phyloP scores from a whole-genome alignment of 2,888 invertebrate genomes.

The Baccha elongata region DNA sequence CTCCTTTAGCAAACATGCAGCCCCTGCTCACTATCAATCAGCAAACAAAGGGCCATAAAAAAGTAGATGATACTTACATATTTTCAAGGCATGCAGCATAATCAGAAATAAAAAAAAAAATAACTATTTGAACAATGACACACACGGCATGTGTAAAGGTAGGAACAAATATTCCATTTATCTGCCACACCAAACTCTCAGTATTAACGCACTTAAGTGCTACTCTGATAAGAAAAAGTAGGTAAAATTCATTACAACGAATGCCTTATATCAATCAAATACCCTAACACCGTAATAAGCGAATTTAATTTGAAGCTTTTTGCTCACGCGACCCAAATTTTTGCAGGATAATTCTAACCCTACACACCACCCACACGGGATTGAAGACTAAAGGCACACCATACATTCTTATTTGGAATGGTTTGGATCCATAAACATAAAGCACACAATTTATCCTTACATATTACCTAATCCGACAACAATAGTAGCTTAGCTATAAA shows the following conservation, averaged over 20 bases:
- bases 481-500: constrained; percentile 71
- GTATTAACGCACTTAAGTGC: constrained; percentile 36
- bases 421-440: constrained; percentile 56
- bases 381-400: not conserved
- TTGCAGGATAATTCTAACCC: constrained; percentile 47
- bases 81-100: constrained; percentile 18
- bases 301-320: constrained; percentile 67
- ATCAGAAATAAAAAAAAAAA: not conserved
- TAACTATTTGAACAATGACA: constrained; percentile 59
- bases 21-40: constrained; percentile 40
- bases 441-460: constrained; percentile 66
- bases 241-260: constrained; percentile 58
- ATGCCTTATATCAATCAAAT: constrained; percentile 66
- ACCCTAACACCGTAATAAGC: constrained; percentile 61
- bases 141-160: constrained; percentile 21
- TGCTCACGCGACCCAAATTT: constrained; percentile 51
- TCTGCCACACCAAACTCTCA: constrained; percentile 7
- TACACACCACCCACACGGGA: not conserved
- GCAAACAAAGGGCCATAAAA: constrained; percentile 45
- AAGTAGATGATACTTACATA: constrained; percentile 15
- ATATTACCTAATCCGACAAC: constrained; percentile 73
- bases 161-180: not conserved
- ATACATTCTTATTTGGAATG: constrained; percentile 59
- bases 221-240: constrained; percentile 44
- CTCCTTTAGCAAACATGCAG: not conserved